Base-by-base conservation (phyloP, 2,888 invertebrate species). In the Geotrupes spiniger region DNA sequence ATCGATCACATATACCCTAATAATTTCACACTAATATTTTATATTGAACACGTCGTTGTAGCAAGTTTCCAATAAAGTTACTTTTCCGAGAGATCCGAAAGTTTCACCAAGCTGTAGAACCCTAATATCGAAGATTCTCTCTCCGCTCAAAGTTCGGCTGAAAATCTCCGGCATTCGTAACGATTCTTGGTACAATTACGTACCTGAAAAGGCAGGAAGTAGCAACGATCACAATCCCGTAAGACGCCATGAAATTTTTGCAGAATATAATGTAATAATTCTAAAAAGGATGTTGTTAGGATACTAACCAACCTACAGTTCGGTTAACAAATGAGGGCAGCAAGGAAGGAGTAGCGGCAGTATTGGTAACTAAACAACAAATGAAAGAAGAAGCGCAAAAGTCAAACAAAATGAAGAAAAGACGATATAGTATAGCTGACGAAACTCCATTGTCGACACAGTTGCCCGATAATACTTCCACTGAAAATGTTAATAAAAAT, bases 51-150 rank as follows among this genome's bases (percentile, higher is more conserved):
- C 26, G 11, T 28, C 31, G 26, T 48, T 54, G 49, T 71, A 85
- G 84, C 88, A 88, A 79, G 87, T 89, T 6, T 85, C 85, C 63
- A 83, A 78, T 64, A 84, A 81, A 70, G 80, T 86, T 2, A 75
- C 77, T 1, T 86, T 85, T 65, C 85, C 85, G 0, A 78, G 80
- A 56, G 78, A 81, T 33, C 87, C 88, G 2, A 77, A 77, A 62
- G 81, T 84, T 6, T 80, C 85, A 0, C 68, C 73, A 1, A 77
- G 78, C 40, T 87, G 87, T 68, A 83, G 84, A 58, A 78, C 81
- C 37, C 72, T 89, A 49, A 85, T 89, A 50, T 78, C 79, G 52
- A 84, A 82, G 65, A 83, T 89, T 57, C 70, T 89, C 49, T 78
- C 87, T 2, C 87, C 89, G 0, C 72, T 87, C 50, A 83, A 83